phyloP scores from a whole-genome alignment of 2,888 invertebrate genomes.

The Apamea crenata region DNA sequence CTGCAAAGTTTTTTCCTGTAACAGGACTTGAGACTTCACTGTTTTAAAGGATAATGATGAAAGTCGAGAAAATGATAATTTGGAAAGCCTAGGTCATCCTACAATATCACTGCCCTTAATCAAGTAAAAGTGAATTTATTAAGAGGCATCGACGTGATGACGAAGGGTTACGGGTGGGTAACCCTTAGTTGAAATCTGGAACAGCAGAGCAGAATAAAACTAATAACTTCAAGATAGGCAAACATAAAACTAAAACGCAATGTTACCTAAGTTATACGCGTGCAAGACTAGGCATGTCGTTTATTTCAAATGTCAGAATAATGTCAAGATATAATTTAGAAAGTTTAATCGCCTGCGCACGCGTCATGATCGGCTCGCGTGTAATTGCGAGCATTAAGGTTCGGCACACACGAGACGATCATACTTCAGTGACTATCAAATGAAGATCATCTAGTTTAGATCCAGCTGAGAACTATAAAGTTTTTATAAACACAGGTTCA shows the following conservation, averaged over 20 bases:
- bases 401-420: conserved; percentile 16
- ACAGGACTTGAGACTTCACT: background rate
- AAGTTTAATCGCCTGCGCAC: conserved; percentile 64
- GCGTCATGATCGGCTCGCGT: conserved; percentile 56
- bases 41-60: background rate
- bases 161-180: background rate
- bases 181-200: background rate
- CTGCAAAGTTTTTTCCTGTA: background rate
- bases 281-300: conserved; percentile 45
- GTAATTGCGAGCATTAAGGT: conserved; percentile 51
- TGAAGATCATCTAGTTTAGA: background rate
- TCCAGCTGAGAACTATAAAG: background rate
- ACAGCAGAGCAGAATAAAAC: background rate
- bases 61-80: no score
- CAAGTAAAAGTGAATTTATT: background rate
- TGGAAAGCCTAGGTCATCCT: background rate
- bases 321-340: conserved; percentile 67
- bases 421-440: background rate
- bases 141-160: background rate
- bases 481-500: background rate
- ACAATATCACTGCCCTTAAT: background rate
- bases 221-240: background rate
- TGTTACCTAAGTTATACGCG: conserved; percentile 34
- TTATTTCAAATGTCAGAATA: conserved; percentile 62
- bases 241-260: conserved; percentile 24